These are phyloP conservation scores for Phthorimaea operculella DNA, from an alignment of 1,140 invertebrate species.

Conservation along the genomic window DNA sequence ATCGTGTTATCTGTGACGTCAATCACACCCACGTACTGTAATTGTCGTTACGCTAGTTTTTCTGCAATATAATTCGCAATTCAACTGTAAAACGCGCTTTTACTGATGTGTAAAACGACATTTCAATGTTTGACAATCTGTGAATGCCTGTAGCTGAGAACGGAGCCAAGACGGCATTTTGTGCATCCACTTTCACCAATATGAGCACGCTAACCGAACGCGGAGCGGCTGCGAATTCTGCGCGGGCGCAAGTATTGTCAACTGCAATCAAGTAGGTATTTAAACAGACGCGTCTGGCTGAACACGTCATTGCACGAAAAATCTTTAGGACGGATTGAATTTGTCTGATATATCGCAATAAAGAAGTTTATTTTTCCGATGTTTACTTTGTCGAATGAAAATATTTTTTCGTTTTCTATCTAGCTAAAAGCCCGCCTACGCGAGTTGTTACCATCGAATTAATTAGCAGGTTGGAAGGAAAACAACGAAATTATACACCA, in stretches of 20 bases:
- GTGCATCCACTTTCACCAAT: slow-evolving; percentile 56
- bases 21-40: neutral
- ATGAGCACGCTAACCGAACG: slow-evolving; percentile 41
- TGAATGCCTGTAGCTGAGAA: slow-evolving; percentile 11
- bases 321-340: too few relatives aligned
- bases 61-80: too few relatives aligned
- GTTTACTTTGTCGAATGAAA: too few relatives aligned
- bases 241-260: slow-evolving; percentile 28
- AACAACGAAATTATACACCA: too few relatives aligned
- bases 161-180: slow-evolving; percentile 34
- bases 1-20: slow-evolving; percentile 4
- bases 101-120: neutral
- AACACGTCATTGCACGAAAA: neutral
- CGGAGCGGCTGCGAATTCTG: slow-evolving; percentile 10
- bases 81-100: too few relatives aligned
- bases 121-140: slow-evolving; percentile 21
- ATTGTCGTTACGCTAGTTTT: neutral
- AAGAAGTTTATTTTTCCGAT: too few relatives aligned
- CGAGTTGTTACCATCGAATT: neutral
- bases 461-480: neutral
- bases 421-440: neutral
- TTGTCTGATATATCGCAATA: too few relatives aligned
- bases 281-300: neutral
- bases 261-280: slow-evolving; percentile 8
- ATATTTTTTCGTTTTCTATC: neutral